These are phyloP conservation scores for Tricholauxania praeusta DNA, from an alignment of 2,888 invertebrate genomes.

Conservation along the genomic window DNA sequence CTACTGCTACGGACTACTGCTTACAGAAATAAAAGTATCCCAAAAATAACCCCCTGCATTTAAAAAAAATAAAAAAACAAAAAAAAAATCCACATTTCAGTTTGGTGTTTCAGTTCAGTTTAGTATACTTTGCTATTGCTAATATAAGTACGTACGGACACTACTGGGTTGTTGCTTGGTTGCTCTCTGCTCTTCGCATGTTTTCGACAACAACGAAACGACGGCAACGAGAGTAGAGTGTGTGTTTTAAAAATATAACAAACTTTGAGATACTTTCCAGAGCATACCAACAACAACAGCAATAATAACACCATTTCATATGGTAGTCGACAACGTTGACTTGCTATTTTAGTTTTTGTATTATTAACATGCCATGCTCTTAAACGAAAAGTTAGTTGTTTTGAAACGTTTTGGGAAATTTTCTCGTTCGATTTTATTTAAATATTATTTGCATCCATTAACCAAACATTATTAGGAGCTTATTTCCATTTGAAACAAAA, in stretches of 20 bases:
- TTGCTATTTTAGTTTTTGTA: too few relatives aligned
- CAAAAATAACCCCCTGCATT: constrained; percentile 60
- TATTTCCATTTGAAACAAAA: too few relatives aligned
- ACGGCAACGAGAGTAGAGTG: neutral
- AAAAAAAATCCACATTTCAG: constrained; percentile 16
- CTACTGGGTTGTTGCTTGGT: neutral
- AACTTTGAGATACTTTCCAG: constrained; percentile 31
- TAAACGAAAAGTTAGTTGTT: too few relatives aligned
- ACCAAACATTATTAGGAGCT: too few relatives aligned
- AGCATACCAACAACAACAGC: neutral
- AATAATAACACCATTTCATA: neutral
- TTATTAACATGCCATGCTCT: too few relatives aligned
- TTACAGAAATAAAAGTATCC: constrained; percentile 53
- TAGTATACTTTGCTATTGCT: neutral
- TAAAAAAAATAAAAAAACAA: neutral
- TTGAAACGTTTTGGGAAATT: too few relatives aligned
- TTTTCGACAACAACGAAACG: neutral
- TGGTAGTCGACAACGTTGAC: neutral
- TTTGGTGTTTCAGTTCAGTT: constrained; percentile 15
- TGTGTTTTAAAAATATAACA: constrained; percentile 27
- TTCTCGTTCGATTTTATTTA: too few relatives aligned
- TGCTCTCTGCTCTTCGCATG: neutral
- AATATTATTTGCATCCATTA: too few relatives aligned
- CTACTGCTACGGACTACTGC: constrained; percentile 42
- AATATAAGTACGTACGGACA: neutral